Conservation (phyloP, 2,113 vertebrate genomes). For the Oreocharis arfaki region DNA sequence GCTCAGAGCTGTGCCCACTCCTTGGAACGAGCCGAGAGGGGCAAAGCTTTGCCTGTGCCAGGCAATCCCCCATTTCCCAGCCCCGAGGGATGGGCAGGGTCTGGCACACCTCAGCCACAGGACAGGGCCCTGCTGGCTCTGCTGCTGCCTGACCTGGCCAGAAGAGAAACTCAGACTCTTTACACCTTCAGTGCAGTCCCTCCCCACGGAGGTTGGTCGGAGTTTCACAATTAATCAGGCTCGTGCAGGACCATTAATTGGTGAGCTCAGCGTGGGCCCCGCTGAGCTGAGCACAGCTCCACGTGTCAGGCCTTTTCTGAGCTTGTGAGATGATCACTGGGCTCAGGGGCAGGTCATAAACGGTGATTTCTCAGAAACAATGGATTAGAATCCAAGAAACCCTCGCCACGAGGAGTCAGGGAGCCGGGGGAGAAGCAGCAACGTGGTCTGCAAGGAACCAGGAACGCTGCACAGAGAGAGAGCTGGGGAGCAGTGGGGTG, state of each 20-base stretch:
- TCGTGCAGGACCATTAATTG: not conserved
- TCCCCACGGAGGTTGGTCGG: not conserved
- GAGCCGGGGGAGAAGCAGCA: not conserved
- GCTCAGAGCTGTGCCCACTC: not conserved
- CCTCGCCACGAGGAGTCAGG: not conserved
- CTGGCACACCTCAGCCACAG: not conserved
- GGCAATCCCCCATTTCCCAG: not conserved
- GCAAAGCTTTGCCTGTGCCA: not conserved
- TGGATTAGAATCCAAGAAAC: not conserved
- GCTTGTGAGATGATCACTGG: not conserved
- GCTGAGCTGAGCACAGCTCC: not conserved
- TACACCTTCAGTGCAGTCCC: accelerated
- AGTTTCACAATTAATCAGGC: not conserved
- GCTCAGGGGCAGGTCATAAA: not conserved
- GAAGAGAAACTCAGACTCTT: not conserved
- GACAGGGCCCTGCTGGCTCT: not conserved
- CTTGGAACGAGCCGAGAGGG: not conserved
- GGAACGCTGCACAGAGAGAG: not conserved
- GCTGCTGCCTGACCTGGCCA: not conserved
- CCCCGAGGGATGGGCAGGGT: not conserved
- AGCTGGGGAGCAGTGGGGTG: not conserved
- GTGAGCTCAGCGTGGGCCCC: not conserved
- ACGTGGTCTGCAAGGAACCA: not conserved
- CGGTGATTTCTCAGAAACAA: not conserved
- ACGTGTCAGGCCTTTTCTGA: not conserved